A percentile compares a stretch with the other conserved stretches of the same genome.
phyloP scores from a whole-genome alignment of 2,888 invertebrate genomes.

The Lithophane leautieri region DNA sequence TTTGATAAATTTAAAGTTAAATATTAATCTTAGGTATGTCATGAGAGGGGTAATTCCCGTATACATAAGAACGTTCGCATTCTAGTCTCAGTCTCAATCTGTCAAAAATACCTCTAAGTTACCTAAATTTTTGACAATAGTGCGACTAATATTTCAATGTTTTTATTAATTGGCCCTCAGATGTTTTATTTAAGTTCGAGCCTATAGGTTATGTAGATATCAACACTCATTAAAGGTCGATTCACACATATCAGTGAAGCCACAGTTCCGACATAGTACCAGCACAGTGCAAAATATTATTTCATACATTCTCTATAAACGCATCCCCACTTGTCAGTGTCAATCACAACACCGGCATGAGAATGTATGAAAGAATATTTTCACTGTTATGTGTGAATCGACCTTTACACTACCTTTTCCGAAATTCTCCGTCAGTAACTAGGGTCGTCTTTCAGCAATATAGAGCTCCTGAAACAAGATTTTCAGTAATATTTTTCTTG shows the following conservation, averaged over 20 bases:
- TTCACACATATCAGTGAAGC: no score
- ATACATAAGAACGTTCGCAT: not conserved
- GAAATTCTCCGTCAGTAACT: not conserved
- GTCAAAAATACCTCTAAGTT: not conserved
- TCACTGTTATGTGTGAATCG: no score
- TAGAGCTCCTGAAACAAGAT: not conserved
- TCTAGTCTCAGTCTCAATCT: not conserved
- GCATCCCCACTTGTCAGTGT: no score
- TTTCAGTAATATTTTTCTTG: not conserved
- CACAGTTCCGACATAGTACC: no score
- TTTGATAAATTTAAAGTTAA: not conserved
- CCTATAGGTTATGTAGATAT: not conserved
- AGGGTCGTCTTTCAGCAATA: not conserved
- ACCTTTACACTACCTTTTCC: no score
- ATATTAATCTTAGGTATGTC: not conserved
- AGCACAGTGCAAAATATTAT: no score
- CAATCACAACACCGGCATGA: no score
- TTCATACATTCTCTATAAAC: no score
- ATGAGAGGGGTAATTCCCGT: not conserved
- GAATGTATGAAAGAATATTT: no score
- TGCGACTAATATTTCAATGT: not conserved
- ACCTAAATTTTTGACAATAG: not conserved
- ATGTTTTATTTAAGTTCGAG: not conserved
- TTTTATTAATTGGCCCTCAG: not conserved
- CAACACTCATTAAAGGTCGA: not conserved